Evolutionary conservation across 2,888 invertebrate species (phyloP), one percentile per base, ranked within the genome.

Genomic region (Apamea sordens): DNA sequence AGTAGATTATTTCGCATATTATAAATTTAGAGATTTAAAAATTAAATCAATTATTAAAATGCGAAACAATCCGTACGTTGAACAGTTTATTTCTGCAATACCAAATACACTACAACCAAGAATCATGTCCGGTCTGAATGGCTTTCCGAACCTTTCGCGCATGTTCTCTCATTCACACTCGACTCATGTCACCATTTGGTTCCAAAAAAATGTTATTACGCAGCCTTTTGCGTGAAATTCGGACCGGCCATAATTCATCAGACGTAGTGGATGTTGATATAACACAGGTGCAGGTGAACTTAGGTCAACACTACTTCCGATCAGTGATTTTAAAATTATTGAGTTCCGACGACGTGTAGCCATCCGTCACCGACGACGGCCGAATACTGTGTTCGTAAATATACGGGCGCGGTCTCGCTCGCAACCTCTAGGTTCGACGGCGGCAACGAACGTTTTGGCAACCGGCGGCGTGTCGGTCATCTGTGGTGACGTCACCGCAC

Each of bases 221-320:
- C 11, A 36, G 64, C 21, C 10, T 64, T 64, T 5, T 64, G 36
- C 64, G 32, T 21, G 21, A 64, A 36, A 21, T 36, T 64, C 32
- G 21, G 32, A 36, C 36, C 21, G 21, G 21, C 21, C 21, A 64
- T 64, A 10, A 21, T 36, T 36, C 32, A 36, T 36, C 10, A 21
- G 36, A 21, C 36, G 64, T 21, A 36, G 21, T 64, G 36, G 59
- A 64, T 44, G 10, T 70, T 59, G 56, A 59, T 67, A 44, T 41
- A 15, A 41, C 28, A 28, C 24, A 67, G 79, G 53, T 78, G 78
- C 78, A 78, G 70, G 71, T 63, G 65, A 47, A 53, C 50, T 28
- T 36, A 21, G 41, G 24, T 65, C 11, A 36, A 21, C 8, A 50
- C 11, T 64, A 36, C 24, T 56, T 24, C 13, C 21, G 13, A 53